These are phyloP conservation scores for Agrochola litura DNA, from an alignment of 2,888 invertebrate species.

Conservation along the genomic window DNA sequence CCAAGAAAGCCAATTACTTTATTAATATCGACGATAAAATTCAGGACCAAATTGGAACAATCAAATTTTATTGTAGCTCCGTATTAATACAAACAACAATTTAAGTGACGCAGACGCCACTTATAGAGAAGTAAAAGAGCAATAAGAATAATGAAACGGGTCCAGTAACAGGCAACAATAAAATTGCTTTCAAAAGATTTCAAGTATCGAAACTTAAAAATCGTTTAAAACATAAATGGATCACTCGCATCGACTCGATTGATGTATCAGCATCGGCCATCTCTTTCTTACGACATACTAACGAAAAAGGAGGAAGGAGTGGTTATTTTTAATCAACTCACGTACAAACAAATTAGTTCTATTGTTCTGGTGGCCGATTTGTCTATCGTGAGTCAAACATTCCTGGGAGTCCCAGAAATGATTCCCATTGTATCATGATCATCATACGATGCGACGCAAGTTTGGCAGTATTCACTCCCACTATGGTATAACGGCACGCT, in stretches of 20 bases:
- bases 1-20: slow-evolving; percentile 24
- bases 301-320: slow-evolving; percentile 27
- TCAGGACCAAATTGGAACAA: slow-evolving; percentile 28
- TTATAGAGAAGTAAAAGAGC: slow-evolving; percentile 20
- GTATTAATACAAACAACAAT: slow-evolving; percentile 28
- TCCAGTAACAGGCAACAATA: slow-evolving; percentile 44
- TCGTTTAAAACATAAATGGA: slow-evolving; percentile 51
- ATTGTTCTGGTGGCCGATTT: slow-evolving; percentile 62
- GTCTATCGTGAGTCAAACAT: slow-evolving; percentile 65
- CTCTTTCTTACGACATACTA: slow-evolving; percentile 42
- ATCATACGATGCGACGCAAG: slow-evolving; percentile 58
- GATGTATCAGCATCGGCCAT: slow-evolving; percentile 34
- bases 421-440: slow-evolving; percentile 61
- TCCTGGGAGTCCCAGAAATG: slow-evolving; percentile 64
- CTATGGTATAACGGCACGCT: slow-evolving; percentile 13
- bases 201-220: slow-evolving; percentile 47
- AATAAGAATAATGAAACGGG: slow-evolving; percentile 31
- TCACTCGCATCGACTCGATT: slow-evolving; percentile 33
- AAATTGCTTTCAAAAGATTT: slow-evolving; percentile 53
- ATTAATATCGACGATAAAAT: slow-evolving; percentile 31
- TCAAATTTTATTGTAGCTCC: slow-evolving; percentile 14
- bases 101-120: slow-evolving; percentile 33
- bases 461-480: slow-evolving; percentile 19
- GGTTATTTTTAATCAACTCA: slow-evolving; percentile 60
- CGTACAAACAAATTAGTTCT: slow-evolving; percentile 58